Evolutionary conservation across 2,797 vertebrate genomes (phyloP).

Genomic region (Cynodonichthys magdalenae): DNA sequence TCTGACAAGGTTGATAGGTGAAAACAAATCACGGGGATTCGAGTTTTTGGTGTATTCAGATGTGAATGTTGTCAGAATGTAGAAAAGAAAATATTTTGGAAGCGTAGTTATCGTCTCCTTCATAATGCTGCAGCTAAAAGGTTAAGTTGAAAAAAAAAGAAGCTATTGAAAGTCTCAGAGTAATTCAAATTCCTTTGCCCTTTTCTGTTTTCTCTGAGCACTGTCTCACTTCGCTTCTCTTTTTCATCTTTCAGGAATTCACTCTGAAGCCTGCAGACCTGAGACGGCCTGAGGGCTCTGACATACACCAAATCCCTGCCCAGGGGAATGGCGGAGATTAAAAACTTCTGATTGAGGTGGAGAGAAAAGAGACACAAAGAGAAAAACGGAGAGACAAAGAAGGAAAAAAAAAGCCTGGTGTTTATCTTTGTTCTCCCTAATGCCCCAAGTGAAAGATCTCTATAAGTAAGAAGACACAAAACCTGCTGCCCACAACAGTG

Average conservation of each 20-base stretch:
- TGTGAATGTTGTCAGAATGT: conserved; percentile 23
- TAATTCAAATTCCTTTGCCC: conserved; percentile 59
- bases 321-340: conserved; percentile 68
- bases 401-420: conserved; percentile 58
- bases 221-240: conserved; percentile 67
- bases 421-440: conserved; percentile 74
- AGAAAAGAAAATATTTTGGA: conserved; percentile 35
- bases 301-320: conserved; percentile 69
- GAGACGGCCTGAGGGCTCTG: conserved; percentile 68
- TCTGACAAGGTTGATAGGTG: conserved; percentile 40
- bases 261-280: conserved; percentile 67
- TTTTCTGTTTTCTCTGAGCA: conserved; percentile 49
- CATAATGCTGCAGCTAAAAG: conserved; percentile 55
- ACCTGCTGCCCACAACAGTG: conserved; percentile 57
- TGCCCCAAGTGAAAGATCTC: conserved; percentile 66
- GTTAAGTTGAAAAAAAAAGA: conserved; percentile 47
- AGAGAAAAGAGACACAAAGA: conserved; percentile 59
- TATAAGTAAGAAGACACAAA: conserved; percentile 50
- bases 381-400: conserved; percentile 29
- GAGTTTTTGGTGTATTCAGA: conserved; percentile 36
- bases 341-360: conserved; percentile 76
- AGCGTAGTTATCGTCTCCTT: conserved; percentile 45
- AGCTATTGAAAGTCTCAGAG: conserved; percentile 47
- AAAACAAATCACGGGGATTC: conserved; percentile 48
- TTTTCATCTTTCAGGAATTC: conserved; percentile 80